Evolutionary conservation across 2,888 invertebrate species (phyloP), one percentile per base, ranked within the genome.

Genomic region (Rhyacophila evoluta): DNA sequence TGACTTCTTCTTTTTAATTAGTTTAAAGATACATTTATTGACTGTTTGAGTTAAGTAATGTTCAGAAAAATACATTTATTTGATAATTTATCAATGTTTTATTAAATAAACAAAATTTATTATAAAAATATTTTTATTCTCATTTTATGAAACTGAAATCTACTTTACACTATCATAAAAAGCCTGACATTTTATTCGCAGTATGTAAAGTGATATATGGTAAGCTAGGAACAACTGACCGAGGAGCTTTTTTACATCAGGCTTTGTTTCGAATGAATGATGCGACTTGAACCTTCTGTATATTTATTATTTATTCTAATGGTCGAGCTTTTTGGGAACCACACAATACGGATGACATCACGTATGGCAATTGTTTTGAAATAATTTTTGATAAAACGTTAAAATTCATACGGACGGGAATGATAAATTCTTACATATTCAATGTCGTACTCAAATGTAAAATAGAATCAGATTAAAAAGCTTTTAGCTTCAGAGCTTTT

Each of bases 221-320:
- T 72, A 4, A 15, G 15, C 55, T 15, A 55, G 55, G 55, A 55
- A 55, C 25, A 55, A 55, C 55, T 55, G 55, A 55, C 55, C 55
- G 25, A 19, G 55, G 15, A 19, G 25, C 19, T 55, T 55, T 41
- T 41, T 25, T 25, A 55, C 25, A 41, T 55, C 12, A 10, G 12
- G 15, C 74, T 74, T 74, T 74, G 74, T 74, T 55, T n/a, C 39
- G 37, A 74, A 39, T 55, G 74, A 74, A 28, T 74, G 74, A 74
- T 74, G 29, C 19, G 74, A 74, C 74, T 29, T 28, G 25, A 29
- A 8, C 74, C 29, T n/a, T 39, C 55, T 28, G 41, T 41, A 15
- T 74, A 74, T 74, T 55, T 74, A 74, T 74, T 74, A 74, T 74
- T 55, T 55, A 74, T 74, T 74, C 27, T 74, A 74, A 74, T 55